Conservation (phyloP, 2,113 vertebrate genomes). For the Calidris pugnax region DNA sequence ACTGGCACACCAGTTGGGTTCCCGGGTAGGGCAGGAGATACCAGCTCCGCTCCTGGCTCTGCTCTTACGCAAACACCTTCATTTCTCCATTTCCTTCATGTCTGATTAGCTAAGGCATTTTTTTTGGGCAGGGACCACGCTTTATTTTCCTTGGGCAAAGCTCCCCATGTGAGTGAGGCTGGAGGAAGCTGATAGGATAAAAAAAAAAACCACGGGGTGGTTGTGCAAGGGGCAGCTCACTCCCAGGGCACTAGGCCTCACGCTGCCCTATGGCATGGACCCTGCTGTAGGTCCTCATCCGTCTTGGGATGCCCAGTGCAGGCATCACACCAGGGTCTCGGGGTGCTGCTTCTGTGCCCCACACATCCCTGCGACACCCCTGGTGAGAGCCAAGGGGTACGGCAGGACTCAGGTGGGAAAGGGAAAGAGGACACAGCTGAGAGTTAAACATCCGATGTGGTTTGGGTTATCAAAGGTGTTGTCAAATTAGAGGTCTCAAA, state of each 20-base stretch:
- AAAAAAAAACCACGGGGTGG: background rate
- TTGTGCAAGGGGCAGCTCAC: background rate
- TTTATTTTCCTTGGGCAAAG: background rate
- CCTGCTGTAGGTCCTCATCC: background rate
- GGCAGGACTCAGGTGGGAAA: background rate
- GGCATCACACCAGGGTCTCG: rapidly evolving
- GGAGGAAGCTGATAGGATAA: background rate
- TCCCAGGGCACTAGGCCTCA: background rate
- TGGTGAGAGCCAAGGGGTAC: background rate
- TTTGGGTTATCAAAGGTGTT: background rate
- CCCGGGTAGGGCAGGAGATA: rapidly evolving
- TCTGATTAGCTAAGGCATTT: background rate
- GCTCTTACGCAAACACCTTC: background rate
- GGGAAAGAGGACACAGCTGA: background rate
- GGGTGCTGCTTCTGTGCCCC: background rate
- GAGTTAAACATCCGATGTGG: no score
- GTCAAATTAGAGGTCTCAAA: background rate
- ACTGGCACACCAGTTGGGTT: rapidly evolving
- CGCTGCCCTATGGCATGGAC: background rate
- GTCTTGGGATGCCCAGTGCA: background rate
- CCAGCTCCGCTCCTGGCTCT: background rate
- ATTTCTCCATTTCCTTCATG: background rate
- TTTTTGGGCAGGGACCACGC: background rate
- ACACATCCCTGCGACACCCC: background rate
- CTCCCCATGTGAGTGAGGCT: background rate